Evolutionary conservation across 1,140 invertebrate species (phyloP), one percentile per base, ranked within the genome.

Genomic region (Agrypnia vestita): DNA sequence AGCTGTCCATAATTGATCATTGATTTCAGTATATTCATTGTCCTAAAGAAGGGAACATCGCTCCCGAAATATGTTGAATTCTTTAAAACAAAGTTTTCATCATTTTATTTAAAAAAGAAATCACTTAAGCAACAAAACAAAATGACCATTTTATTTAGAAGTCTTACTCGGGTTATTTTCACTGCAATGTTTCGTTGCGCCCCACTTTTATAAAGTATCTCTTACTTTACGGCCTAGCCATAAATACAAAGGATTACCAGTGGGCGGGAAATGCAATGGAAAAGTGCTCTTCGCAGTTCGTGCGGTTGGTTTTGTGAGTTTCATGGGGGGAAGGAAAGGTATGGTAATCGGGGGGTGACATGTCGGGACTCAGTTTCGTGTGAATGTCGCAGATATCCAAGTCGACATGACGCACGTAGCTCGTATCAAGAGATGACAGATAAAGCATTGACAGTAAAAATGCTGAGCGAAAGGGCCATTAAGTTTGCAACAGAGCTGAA

Each of bases 241-340:
- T 82, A 82, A 82, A 82, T 82, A 82, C 81, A 82, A 80, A 82
- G 78, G 78, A 75, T 80, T 79, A 73, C 75, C 69, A 80, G 47
- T 56, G 69, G 53, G 78, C 75, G 81, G 78, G 67, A 56, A 82
- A 69, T 72, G 80, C 80, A 75, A 81, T 69, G 80, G 75, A 78
- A 77, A 81, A 77, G 80, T 74, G 80, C 76, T 73, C 61, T 61
- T 64, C 43, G 64, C 12, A 71, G 64, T 56, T 51, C 51, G 53
- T 46, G 61, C 25, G 55, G 61, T 15, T 12, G 44, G 73, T 43
- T n/a, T n/a, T 35, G 25, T 35, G 25, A 35, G 25, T 35, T 73
- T 12, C 17, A 53, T 13, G 71, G 59, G 17, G 49, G 76, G 49
- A 51, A 49, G 64, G 44, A 44, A 12, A 49, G 64, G 25, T 69